Evolutionary conservation across 2,888 invertebrate species (phyloP).

Genomic region (Tetropium fuscum): DNA sequence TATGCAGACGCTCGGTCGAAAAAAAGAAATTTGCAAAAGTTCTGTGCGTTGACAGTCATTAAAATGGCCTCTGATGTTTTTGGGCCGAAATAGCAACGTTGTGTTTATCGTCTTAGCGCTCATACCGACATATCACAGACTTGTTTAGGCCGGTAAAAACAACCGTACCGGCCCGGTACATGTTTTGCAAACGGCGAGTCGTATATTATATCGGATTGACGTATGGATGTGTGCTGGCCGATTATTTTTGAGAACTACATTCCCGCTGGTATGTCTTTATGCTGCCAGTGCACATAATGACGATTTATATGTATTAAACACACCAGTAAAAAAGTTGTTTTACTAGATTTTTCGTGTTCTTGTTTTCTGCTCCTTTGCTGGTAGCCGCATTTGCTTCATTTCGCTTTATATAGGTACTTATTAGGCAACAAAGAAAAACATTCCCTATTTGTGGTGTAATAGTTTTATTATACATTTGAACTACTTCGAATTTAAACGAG

Average conservation of each 20-base stretch:
- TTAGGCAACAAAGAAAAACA: constrained; percentile 48
- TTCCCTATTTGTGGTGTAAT: constrained; percentile 49
- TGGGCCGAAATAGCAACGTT: constrained; percentile 39
- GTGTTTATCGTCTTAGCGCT: constrained; percentile 38
- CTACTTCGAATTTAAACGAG: constrained; percentile 47
- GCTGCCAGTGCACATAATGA: constrained; percentile 60
- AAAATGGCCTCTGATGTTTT: constrained; percentile 34
- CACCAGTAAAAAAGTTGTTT: constrained; percentile 52
- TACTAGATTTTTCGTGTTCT: constrained; percentile 54
- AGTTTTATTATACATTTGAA: constrained; percentile 51
- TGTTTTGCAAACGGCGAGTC: constrained; percentile 57
- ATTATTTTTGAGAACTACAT: constrained; percentile 64
- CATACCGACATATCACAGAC: constrained; percentile 52
- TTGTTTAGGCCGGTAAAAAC: constrained; percentile 54
- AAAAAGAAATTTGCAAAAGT: constrained; percentile 8
- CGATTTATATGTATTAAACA: constrained; percentile 60
- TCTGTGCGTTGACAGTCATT: constrained; percentile 28
- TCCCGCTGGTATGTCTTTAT: constrained; percentile 62
- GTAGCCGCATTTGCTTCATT: constrained; percentile 35
- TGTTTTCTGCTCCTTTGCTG: constrained; percentile 49
- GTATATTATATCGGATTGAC: constrained; percentile 62
- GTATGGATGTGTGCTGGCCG: constrained; percentile 58
- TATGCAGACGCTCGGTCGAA: constrained; percentile 1
- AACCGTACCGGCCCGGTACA: constrained; percentile 55
- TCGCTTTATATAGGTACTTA: constrained; percentile 49